Base-by-base conservation (phyloP, 1,140 invertebrate genomes). In the Rhopalosiphum maidis region DNA sequence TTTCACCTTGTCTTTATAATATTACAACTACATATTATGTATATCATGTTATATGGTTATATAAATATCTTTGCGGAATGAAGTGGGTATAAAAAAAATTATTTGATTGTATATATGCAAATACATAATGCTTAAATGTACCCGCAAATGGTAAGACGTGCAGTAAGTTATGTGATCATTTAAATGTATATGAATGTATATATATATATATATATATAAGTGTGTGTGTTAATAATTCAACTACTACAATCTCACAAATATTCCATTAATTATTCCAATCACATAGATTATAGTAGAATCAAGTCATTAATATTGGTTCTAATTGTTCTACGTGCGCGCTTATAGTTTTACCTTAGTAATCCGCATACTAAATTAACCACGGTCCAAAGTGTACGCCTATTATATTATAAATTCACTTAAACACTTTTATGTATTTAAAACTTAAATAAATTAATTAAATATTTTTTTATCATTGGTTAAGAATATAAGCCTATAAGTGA, bases 331-430 rank as follows among this genome's bases (percentile, higher is more conserved):
- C 15, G 60, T 18, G 15, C 30, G 60, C 15, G 30, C 15, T 77
- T n/a, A 68, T 68, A n/a, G 60, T 68, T n/a, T 68, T 68, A 68
- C 60, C 60, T 77, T n/a, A n/a, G 30, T 77, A 77, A 77, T 77
- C 60, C 30, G 30, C 15, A 15, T 77, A n/a, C 30, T 30, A 30
- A 68, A 68, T 30, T 68, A 15, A 68, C 60, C 60, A 77, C 30
- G 60, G 15, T 77, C 15, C 8, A 77, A 77, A 77, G 15, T n/a
- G 30, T 77, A n/a, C 21, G n/a, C 30, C 1, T 77, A 77, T 2
- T n/a, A 68, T 68, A 77, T 77, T 77, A 77, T 77, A 77, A 77
- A 77, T 77, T 77, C 60, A 77, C 60, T 77, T 77, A 77, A 77
- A n/a, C 30, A n/a, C 30, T 18, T 4, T 4, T 21, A 4, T 35